These are phyloP conservation scores for Chloroceryle aenea DNA, from an alignment of 2,113 vertebrate genomes.

Conservation along the genomic window DNA sequence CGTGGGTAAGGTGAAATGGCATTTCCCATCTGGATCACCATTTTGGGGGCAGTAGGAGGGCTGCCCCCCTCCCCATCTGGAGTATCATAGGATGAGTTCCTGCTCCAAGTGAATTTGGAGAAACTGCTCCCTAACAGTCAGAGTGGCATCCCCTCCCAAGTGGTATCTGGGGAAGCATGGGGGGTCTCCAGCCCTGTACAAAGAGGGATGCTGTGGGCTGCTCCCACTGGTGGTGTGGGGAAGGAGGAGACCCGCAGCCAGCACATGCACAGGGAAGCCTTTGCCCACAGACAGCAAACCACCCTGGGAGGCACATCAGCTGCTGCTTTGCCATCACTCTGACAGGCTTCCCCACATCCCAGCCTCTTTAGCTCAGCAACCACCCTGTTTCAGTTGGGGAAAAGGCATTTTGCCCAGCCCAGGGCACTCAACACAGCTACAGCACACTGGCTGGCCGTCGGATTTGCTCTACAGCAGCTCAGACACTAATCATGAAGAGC, in stretches of 20 bases:
- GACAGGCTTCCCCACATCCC: accelerated
- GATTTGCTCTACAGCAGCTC: not conserved
- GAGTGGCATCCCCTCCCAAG: no score
- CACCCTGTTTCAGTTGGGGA: accelerated
- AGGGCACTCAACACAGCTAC: accelerated
- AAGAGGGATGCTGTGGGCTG: accelerated
- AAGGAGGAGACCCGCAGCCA: not conserved
- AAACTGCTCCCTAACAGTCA: not conserved
- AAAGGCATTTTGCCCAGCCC: accelerated
- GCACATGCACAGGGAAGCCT: accelerated
- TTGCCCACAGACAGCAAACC: accelerated
- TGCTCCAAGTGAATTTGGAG: no score
- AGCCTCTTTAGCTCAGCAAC: not conserved
- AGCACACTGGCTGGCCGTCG: accelerated
- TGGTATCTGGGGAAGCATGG: no score
- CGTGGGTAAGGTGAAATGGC: accelerated
- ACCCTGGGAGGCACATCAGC: accelerated
- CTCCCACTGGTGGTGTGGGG: accelerated
- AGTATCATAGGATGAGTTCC: not conserved
- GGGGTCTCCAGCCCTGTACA: not conserved
- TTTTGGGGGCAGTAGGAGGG: no score
- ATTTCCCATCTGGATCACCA: accelerated
- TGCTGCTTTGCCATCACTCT: not conserved
- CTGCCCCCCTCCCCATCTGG: accelerated
- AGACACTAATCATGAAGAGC: not conserved